Base-by-base conservation (phyloP, 1,140 invertebrate species). In the Trinorchestia longiramus region DNA sequence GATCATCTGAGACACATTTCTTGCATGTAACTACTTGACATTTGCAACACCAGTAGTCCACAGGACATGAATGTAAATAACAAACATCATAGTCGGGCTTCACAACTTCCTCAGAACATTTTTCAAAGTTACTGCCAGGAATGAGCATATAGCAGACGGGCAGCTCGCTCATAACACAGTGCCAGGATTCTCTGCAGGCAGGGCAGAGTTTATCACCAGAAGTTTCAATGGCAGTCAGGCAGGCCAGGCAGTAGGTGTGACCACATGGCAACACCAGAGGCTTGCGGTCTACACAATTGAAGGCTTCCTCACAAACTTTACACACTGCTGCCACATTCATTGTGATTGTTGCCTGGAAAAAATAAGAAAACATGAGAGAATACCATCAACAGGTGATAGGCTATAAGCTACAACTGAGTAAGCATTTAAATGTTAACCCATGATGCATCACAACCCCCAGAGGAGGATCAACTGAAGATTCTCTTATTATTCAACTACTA, bases 191-290 rank as follows among this genome's bases (percentile, higher is more conserved):
- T n/a, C 40, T 94, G 43, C 92, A 94, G 17, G 92, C 6, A 19
- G 92, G 92, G 92, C 92, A 94, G 40, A 44, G 44, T 47, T 94
- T 94, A 11, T 47, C 44, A 15, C 44, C 92, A 43, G 44, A 8
- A 47, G 44, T 43, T 45, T 94, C 43, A 47, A 47, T 47, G 44
- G 0, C 40, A 0, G 36, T 44, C 36, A 94, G 43, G 92, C 92
- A 94, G 44, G 92, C 8, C 0, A 94, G 44, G 92, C 92, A 94
- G 44, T 94, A 94, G 19, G 92, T 94, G 44, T 94, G 92, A 4
- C 92, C 92, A 94, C 92, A 94, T 43, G 43, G 92, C 92, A 94
- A 40, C 43, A 94, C 36, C 44, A 94, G 92, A 23, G 92, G 92
- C 92, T 92, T 92, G 41, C 42, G 90, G 42, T 44, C 43, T 3